Percentiles rank a stretch among this genome's conserved stretches.
Conservation (phyloP, 2,888 invertebrate genomes). For the Philonicus albiceps region DNA sequence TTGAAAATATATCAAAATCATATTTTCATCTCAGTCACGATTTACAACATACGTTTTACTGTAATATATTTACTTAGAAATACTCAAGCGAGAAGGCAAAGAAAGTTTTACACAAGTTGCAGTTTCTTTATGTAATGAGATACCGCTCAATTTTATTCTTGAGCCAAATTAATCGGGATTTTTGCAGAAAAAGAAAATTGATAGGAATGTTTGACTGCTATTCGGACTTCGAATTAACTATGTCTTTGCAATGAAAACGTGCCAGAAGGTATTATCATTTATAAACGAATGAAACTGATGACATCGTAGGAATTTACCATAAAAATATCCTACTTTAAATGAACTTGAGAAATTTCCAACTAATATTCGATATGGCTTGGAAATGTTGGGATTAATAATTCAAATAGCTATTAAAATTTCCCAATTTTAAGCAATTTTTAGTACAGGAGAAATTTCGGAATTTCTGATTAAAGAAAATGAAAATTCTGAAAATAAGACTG, state of each 20-base stretch:
- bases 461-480: no score
- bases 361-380: no score
- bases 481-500: no score
- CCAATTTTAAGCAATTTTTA: no score
- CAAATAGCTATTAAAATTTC: no score
- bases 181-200: neutral
- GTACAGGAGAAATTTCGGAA: no score
- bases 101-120: neutral
- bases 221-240: neutral
- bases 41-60: neutral
- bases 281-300: neutral
- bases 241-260: no score
- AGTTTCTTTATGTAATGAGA: neutral
- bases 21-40: neutral
- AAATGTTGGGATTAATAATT: no score
- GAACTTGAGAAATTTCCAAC: no score
- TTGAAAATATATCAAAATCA: neutral
- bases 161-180: no score
- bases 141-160: neutral
- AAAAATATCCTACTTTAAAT: no score
- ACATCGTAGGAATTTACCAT: no score
- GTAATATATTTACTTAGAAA: neutral
- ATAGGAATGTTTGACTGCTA: neutral
- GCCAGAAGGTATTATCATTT: neutral
- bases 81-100: neutral